These are phyloP conservation scores for Diarsia mendica DNA, from an alignment of 2,888 invertebrate species.

Conservation along the genomic window DNA sequence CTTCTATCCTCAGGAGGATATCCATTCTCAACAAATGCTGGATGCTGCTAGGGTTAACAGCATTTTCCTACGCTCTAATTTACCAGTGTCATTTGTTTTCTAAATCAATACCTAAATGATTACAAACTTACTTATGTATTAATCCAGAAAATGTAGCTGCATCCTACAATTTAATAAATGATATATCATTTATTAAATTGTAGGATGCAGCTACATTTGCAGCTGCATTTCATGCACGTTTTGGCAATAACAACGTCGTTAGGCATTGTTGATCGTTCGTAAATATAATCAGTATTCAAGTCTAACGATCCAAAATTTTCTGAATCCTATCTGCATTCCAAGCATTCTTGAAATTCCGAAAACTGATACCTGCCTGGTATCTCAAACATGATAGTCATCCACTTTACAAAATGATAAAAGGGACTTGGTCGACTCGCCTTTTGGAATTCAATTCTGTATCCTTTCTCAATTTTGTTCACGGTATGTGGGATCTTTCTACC, in stretches of 20 bases:
- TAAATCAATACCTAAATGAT: background rate
- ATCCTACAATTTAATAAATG: background rate
- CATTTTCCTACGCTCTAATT: background rate
- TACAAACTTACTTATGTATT: too few relatives aligned
- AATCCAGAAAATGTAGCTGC: too few relatives aligned
- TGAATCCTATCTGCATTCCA: slow-evolving; percentile 21
- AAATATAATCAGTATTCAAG: slow-evolving; percentile 35
- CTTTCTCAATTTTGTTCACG: slow-evolving; percentile 9
- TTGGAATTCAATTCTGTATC: slow-evolving; percentile 20
- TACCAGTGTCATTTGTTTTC: background rate
- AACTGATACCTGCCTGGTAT: slow-evolving; percentile 25
- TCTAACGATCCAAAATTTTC: slow-evolving; percentile 23
- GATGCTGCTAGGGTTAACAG: background rate
- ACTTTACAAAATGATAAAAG: slow-evolving; percentile 3
- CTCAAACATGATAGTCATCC: slow-evolving; percentile 17
- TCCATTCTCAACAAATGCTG: background rate
- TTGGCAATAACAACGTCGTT: slow-evolving; percentile 45
- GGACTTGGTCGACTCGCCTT: background rate
- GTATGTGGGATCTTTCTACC: slow-evolving; percentile 39
- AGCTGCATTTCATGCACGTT: slow-evolving; percentile 29
- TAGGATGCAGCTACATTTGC: too few relatives aligned
- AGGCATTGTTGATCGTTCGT: slow-evolving; percentile 24
- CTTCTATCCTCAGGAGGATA: background rate
- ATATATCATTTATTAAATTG: too few relatives aligned
- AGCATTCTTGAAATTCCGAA: slow-evolving; percentile 22